These are phyloP conservation scores for Diaprepes abbreviatus DNA, from an alignment of 2,888 invertebrate species.

Conservation along the genomic window DNA sequence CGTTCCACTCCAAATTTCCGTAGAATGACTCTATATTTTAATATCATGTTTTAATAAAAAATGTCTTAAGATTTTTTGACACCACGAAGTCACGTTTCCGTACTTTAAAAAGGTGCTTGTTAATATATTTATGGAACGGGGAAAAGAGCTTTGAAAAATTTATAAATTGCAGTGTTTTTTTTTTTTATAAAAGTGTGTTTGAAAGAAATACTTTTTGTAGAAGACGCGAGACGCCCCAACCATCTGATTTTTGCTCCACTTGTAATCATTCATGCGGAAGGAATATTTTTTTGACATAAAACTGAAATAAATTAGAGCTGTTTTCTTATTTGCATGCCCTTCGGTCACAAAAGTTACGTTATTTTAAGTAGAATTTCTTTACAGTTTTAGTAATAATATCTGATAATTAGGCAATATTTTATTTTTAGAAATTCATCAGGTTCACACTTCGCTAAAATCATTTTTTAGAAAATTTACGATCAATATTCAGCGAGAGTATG, in stretches of 20 bases:
- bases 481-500: background rate
- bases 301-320: too few relatives aligned
- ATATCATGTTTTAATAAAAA: slow-evolving; percentile 11
- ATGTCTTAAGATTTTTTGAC: background rate
- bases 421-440: too few relatives aligned
- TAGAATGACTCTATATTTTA: slow-evolving; percentile 10
- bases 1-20: too few relatives aligned
- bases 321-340: too few relatives aligned
- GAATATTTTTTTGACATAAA: too few relatives aligned
- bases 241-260: too few relatives aligned
- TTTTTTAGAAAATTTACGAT: background rate
- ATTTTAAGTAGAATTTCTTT: too few relatives aligned
- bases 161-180: background rate
- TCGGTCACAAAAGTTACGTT: too few relatives aligned
- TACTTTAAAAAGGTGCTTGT: slow-evolving; percentile 4
- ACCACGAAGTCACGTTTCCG: background rate
- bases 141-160: slow-evolving; percentile 1
- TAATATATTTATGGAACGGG: slow-evolving; percentile 6
- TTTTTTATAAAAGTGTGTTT: background rate
- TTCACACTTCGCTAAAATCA: too few relatives aligned
- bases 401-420: too few relatives aligned
- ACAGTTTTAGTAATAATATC: too few relatives aligned
- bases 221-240: background rate
- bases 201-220: background rate
- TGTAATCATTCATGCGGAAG: too few relatives aligned